phyloP scores from a whole-genome alignment of 2,797 vertebrate genomes.

The Pteropus rufus region DNA sequence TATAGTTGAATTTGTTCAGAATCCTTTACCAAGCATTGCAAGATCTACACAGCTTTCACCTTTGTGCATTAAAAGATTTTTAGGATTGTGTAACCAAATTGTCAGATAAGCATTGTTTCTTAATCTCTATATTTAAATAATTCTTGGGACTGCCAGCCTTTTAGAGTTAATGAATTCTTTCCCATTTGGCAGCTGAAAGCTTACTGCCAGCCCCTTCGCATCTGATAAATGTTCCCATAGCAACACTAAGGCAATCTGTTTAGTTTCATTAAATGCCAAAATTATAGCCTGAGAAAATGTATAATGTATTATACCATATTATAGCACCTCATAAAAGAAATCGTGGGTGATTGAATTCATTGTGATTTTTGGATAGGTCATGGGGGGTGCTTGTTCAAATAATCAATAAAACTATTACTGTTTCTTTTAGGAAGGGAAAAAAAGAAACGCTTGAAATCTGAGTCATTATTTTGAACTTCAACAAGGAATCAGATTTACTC shows the following conservation, averaged over 20 bases:
- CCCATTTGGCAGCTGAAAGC: neutral
- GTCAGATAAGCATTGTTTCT: neutral
- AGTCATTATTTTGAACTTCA: constrained; percentile 35
- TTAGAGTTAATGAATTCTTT: constrained; percentile 36
- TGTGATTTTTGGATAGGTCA: neutral
- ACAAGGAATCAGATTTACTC: neutral
- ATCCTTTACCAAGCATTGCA: neutral
- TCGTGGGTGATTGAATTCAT: neutral
- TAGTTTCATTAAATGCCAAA: constrained; percentile 59
- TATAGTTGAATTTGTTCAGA: neutral
- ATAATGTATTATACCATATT: neutral
- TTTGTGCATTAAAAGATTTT: constrained; percentile 32
- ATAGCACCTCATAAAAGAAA: neutral
- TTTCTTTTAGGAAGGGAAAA: constrained; percentile 3
- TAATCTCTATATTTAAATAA: constrained; percentile 45
- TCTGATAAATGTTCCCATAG: constrained; percentile 62
- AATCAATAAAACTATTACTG: constrained; percentile 1
- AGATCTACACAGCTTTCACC: neutral
- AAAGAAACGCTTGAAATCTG: neutral
- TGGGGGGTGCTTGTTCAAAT: neutral
- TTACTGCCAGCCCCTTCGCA: neutral
- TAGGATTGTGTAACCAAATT: constrained; percentile 22
- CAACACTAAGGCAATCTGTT: constrained; percentile 55
- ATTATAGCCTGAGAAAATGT: constrained; percentile 40
- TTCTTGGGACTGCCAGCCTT: constrained; percentile 34